phyloP scores from a whole-genome alignment of 2,113 vertebrate species.

The Scopus umbretta region DNA sequence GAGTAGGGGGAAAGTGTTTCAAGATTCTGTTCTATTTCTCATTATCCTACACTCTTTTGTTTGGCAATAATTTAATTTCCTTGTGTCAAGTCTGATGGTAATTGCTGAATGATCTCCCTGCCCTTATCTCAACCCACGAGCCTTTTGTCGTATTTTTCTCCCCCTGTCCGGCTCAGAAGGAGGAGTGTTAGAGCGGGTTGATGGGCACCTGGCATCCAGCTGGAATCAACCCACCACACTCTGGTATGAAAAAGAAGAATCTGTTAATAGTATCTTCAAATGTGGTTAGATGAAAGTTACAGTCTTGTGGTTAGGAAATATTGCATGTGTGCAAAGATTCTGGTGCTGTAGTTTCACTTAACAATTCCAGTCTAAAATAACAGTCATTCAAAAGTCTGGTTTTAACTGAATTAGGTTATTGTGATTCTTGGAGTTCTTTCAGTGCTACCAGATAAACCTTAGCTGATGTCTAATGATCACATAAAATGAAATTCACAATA shows the following conservation, averaged over 20 bases:
- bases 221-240: not conserved
- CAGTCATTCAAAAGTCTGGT: not conserved
- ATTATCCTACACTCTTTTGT: not conserved
- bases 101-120: not conserved
- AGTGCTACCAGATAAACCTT: not conserved
- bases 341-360: not conserved
- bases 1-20: not conserved
- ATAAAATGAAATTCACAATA: not conserved
- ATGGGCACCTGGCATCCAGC: not conserved
- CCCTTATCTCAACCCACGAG: not conserved
- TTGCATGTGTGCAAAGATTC: not conserved
- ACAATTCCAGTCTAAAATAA: not conserved
- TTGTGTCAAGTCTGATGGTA: rapidly evolving
- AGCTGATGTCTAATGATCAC: not conserved
- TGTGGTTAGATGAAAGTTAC: not conserved
- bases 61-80: not conserved
- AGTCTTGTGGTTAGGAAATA: not conserved
- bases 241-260: not conserved
- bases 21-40: not conserved
- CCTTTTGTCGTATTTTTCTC: not conserved
- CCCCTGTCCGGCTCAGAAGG: not conserved
- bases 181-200: not conserved
- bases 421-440: not conserved
- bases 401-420: not conserved
- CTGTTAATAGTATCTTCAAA: not conserved